These are phyloP conservation scores for Cherax destructor DNA, from an alignment of 1,140 invertebrate species.

Conservation along the genomic window DNA sequence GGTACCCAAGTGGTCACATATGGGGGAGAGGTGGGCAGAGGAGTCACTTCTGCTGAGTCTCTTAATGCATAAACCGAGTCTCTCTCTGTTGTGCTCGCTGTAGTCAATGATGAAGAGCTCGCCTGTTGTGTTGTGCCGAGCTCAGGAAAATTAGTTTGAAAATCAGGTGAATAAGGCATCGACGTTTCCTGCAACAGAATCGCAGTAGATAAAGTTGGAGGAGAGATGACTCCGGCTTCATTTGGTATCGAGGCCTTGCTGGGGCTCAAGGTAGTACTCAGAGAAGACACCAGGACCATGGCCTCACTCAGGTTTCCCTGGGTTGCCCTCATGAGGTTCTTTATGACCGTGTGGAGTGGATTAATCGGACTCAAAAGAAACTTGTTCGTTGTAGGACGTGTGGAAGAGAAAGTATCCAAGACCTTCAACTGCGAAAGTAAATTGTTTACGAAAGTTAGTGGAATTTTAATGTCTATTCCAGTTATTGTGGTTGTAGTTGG, in stretches of 20 bases:
- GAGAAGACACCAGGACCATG: not conserved
- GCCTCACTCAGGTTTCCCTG: not conserved
- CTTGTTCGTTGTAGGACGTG: not conserved
- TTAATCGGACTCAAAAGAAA: not conserved
- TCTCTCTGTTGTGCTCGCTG: not conserved
- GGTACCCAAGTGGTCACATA: not conserved
- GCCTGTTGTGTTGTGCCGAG: not conserved
- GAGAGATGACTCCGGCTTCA: too few species aligned
- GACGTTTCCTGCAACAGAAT: not conserved
- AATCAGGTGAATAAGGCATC: too few species aligned
- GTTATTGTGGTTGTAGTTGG: not conserved
- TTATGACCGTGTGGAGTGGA: not conserved
- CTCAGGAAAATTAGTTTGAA: not conserved
- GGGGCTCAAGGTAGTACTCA: not conserved
- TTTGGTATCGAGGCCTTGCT: not conserved
- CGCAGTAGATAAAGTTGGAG: not conserved
- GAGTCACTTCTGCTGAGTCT: not conserved
- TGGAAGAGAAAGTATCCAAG: not conserved
- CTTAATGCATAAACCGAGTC: too few species aligned
- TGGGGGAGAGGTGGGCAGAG: not conserved
- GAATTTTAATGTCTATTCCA: not conserved
- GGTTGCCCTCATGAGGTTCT: not conserved
- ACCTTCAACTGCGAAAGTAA: not conserved
- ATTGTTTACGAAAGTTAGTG: not conserved
- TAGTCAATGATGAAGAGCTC: not conserved